phyloP scores from a whole-genome alignment of 2,888 invertebrate genomes.

The Willowsia nigromaculata region DNA sequence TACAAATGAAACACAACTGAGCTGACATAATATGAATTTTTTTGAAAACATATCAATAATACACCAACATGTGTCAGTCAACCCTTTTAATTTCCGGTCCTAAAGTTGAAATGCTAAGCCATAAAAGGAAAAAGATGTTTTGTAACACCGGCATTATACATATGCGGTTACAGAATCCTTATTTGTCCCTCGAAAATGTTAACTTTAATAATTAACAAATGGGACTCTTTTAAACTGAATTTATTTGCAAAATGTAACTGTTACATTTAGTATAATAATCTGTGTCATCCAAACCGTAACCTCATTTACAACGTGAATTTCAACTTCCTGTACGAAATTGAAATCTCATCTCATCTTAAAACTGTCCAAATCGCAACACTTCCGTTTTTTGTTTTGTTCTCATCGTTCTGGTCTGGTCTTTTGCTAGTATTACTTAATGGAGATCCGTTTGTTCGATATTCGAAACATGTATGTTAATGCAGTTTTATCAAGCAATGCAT shows the following conservation, averaged over 20 bases:
- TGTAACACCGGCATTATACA: neutral
- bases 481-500: no score
- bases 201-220: neutral
- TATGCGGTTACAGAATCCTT: no score
- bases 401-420: neutral
- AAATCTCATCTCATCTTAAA: conserved; percentile 32
- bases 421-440: neutral
- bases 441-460: conserved; percentile 25
- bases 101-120: no score
- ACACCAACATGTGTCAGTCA: no score
- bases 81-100: conserved; percentile 1
- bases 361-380: conserved; percentile 4
- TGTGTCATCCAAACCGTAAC: conserved; percentile 23
- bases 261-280: neutral
- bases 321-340: conserved; percentile 41
- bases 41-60: no score
- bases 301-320: conserved; percentile 33
- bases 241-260: neutral
- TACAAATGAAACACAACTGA: no score
- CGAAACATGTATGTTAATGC: neutral
- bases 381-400: neutral
- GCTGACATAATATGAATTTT: no score
- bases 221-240: neutral
- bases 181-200: neutral
- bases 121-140: neutral